phyloP scores from a whole-genome alignment of 2,113 vertebrate species.

The Cephalopterus ornatus region DNA sequence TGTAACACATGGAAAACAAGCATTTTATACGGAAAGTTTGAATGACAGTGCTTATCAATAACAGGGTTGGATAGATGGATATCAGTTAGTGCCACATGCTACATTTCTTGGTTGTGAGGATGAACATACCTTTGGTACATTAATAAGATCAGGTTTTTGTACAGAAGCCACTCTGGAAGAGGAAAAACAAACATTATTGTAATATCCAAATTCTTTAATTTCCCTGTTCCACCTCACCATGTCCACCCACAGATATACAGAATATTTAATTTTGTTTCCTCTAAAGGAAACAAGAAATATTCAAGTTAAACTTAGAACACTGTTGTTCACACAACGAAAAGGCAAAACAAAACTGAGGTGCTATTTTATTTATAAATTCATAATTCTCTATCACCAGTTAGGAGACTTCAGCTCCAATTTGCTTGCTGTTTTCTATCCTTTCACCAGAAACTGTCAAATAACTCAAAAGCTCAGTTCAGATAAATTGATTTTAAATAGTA shows the following conservation, averaged over 20 bases:
- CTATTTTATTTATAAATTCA: background rate
- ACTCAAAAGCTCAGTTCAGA: background rate
- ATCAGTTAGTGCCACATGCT: background rate
- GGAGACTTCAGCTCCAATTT: background rate
- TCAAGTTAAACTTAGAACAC: background rate
- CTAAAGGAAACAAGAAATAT: background rate
- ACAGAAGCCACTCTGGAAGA: conserved; percentile 76
- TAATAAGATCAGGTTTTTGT: conserved; percentile 78
- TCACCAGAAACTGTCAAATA: background rate
- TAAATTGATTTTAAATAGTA: background rate
- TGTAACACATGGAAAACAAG: background rate
- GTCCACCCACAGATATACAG: background rate
- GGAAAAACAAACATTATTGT: background rate
- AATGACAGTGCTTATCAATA: background rate
- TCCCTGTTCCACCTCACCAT: background rate
- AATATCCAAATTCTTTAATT: background rate
- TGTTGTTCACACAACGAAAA: background rate
- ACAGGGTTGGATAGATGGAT: background rate
- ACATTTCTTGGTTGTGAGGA: background rate
- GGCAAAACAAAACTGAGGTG: background rate
- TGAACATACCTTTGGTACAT: conserved; percentile 82
- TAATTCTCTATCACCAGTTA: background rate
- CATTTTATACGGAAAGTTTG: background rate
- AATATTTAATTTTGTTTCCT: background rate
- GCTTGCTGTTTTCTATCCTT: background rate